Evolutionary conservation across 2,888 invertebrate species (phyloP), one percentile per base, ranked within the genome.

Genomic region (Spialia ferax): DNA sequence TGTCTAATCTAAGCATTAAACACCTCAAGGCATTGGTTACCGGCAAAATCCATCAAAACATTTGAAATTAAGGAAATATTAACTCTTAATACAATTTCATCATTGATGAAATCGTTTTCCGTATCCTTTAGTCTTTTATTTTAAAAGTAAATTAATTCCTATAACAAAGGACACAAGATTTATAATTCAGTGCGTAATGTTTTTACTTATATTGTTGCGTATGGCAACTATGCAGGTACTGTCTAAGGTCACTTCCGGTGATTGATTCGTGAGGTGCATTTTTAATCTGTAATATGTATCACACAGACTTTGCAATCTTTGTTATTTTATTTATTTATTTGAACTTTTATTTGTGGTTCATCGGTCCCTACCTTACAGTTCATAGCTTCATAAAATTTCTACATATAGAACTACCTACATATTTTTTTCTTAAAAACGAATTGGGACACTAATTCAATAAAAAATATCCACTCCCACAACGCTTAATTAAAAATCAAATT

Each of bases 221-320:
- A 54, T 63, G 57, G 57, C 50, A 65, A 65, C 65, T 59, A 64
- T 64, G 65, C 23, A n/a, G n/a, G n/a, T n/a, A 65, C 57, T 32
- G 50, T 22, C 48, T 64, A 64, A 64, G 64, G 64, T 64, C 64
- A 64, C 57, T 64, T 64, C 64, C 64, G 64, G 50, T 23, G 38
- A 55, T 35, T 26, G 23, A 35, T 13, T 52, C 65, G 65, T 65
- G 65, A 50, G 26, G 35, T 50, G 65, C 65, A 65, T 65, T 65
- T 65, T 52, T 59, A 52, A 38, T 65, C 15, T 50, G 22, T 32
- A 56, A 22, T 63, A 8, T 52, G 20, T 61, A 60, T 18, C 45
- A 57, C 56, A 11, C 20, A n/a, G n/a, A n/a, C 32, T 2, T 45
- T 45, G 35, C 35, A 35, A 35, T 32, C 23, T 52, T n/a, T 52